Conservation (phyloP, 2,797 vertebrate genomes). For the Cyprinella venusta region DNA sequence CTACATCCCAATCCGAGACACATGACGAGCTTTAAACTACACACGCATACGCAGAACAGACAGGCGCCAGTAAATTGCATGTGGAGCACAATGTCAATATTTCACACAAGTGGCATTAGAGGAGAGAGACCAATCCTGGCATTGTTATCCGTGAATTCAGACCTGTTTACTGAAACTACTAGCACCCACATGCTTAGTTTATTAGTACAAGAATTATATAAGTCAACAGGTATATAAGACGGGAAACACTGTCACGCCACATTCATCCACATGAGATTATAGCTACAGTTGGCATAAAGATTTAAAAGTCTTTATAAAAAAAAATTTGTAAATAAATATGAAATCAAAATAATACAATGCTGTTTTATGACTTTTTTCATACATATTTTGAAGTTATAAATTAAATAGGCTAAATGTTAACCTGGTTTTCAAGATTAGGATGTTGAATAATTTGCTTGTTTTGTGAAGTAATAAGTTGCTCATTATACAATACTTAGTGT, state of each 20-base stretch:
- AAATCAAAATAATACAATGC: too few species aligned
- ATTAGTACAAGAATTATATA: constrained; percentile 5
- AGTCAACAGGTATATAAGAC: not conserved
- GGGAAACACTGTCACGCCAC: not conserved
- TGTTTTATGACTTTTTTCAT: too few species aligned
- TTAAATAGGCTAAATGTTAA: too few species aligned
- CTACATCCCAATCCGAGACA: not conserved
- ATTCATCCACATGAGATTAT: constrained; percentile 2
- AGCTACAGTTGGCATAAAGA: not conserved
- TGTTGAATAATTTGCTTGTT: too few species aligned
- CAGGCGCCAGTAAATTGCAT: constrained; percentile 2
- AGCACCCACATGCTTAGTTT: not conserved
- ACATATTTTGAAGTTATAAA: too few species aligned
- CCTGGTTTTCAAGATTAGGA: too few species aligned
- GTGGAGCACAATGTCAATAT: constrained; percentile 17
- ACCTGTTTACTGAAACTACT: constrained; percentile 30
- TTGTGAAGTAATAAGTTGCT: too few species aligned
- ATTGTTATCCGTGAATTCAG: constrained; percentile 32
- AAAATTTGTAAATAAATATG: too few species aligned
- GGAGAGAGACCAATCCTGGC: not conserved
- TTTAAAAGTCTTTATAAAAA: not conserved
- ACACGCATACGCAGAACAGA: not conserved
- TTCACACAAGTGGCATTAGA: constrained; percentile 28
- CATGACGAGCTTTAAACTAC: constrained; percentile 1
- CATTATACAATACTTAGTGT: too few species aligned